Evolutionary conservation across 2,888 invertebrate genomes (phyloP), one percentile per base, ranked within the genome.

Genomic region (Apoda limacodes): DNA sequence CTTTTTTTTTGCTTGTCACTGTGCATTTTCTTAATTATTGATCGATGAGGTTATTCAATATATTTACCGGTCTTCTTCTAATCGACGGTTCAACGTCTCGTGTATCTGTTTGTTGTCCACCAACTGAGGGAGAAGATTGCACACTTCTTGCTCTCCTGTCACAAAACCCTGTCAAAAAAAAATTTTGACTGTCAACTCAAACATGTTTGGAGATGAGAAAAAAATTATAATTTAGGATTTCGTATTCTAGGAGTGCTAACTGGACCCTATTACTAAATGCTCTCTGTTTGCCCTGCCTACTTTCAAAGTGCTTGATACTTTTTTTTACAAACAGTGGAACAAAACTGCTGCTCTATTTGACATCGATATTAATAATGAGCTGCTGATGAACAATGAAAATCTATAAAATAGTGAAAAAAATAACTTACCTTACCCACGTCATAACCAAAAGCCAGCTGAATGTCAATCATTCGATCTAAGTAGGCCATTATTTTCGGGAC

Each of bases 81-180:
- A 39, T 37, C 55, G 62, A 3, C 54, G 48, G 13, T 56, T 66
- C 1, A 78, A 48, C 1, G 52, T 59, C 1, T 75, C 75, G 36
- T 76, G 66, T 30, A 80, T 80, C 5, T 55, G 48, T 9, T 56
- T 52, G 28, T 80, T 75, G 32, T 80, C 78, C 0, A 80, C 74
- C 21, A 80, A 52, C 42, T 83, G 82, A 1, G 83, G 82, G 1
- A 87, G 56, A 2, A 83, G 56, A 22, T 67, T 78, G 34, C 80
- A 60, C 0, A 85, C 83, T 40, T 86, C 86, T 40, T 85, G 85
- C 21, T 85, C 82, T 0, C 84, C 85, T 0, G 83, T 82, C 3
- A 86, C 83, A 39, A 83, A 86, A 3, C 85, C 86, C 70, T 82
- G 22, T 3, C 37, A 45, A 42, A 13, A 32, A 14, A 12, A 23